Evolutionary conservation across 2,888 invertebrate genomes (phyloP).

Genomic region (Acleris emargana): DNA sequence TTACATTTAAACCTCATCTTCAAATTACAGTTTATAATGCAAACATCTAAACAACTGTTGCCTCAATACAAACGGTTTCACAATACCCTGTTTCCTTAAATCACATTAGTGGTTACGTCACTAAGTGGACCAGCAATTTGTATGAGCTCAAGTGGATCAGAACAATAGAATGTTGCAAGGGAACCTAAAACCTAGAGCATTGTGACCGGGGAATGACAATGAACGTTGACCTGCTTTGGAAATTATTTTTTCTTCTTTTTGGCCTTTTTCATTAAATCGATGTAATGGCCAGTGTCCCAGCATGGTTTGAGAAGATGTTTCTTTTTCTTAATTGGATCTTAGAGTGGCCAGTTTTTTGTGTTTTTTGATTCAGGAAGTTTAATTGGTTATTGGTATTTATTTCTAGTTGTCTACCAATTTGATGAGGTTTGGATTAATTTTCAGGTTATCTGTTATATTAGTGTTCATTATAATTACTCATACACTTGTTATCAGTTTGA

Average conservation of each 20-base stretch:
- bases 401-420: too few relatives aligned
- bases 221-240: constrained; percentile 26
- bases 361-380: too few relatives aligned
- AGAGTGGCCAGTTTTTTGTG: too few relatives aligned
- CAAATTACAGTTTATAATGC: constrained; percentile 31
- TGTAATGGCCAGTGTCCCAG: neutral
- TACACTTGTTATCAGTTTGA: too few relatives aligned
- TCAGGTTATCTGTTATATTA: too few relatives aligned
- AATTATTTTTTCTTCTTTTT: neutral
- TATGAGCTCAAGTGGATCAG: constrained; percentile 70
- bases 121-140: constrained; percentile 52
- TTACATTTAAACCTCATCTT: neutral
- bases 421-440: too few relatives aligned
- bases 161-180: constrained; percentile 70
- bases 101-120: constrained; percentile 42
- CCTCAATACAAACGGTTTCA: constrained; percentile 36
- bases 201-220: constrained; percentile 42
- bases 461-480: too few relatives aligned
- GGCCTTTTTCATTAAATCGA: neutral
- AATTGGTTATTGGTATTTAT: too few relatives aligned
- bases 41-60: constrained; percentile 35
- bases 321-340: too few relatives aligned
- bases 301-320: too few relatives aligned
- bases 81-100: constrained; percentile 39
- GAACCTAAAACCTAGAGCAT: constrained; percentile 49